Base-by-base conservation (phyloP, 2,113 vertebrate species). In the Forbesichthys papilliferus region DNA sequence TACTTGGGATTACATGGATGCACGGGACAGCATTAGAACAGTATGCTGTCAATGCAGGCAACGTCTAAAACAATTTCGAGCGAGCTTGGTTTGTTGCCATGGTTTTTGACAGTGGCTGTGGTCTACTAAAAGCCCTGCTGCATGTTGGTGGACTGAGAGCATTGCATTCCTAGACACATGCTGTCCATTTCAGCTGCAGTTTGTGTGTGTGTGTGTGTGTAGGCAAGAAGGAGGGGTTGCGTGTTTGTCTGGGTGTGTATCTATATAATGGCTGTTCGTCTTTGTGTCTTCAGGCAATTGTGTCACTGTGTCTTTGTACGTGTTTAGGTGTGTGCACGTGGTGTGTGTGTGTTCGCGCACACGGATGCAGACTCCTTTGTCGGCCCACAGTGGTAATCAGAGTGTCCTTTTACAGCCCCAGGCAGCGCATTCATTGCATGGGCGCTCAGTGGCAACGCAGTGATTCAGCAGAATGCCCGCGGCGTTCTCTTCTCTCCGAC, bases 381-480 rank as follows among this genome's bases (percentile, higher is more conserved):
- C 66, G 64, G 79, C 56, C 80, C 68, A 69, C 78, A 54, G 80
- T 78, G 75, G 79, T 80, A 84, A 88, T 81, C 72, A 61, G 72
- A 81, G 71, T 79, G 85, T 84, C 36, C 79, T 86, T 85, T 81
- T 74, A 76, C 73, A 75, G 76, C 74, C 72, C 70, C 71, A 68
- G 79, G 86, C 69, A 11, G 62, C 81, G 81, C 81, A 81, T 71
- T 77, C 76, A 66, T 65, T 82, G 84, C 81, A 66, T 69, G 77
- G 65, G 80, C 61, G 68, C 86, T 80, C 81, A 72, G 77, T 88
- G 77, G 67, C 81, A 78, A 73, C 59, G 84, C 89, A 87, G 89
- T 92, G 92, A 92, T 92, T 91, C 91, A 93, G 91, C 91, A 89
- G 75, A 89, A 89, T 85, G 84, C 75, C 83, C 84, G 79, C 58